Conservation (phyloP, 2,113 vertebrate genomes). For the Drymodes brunneopygia region DNA sequence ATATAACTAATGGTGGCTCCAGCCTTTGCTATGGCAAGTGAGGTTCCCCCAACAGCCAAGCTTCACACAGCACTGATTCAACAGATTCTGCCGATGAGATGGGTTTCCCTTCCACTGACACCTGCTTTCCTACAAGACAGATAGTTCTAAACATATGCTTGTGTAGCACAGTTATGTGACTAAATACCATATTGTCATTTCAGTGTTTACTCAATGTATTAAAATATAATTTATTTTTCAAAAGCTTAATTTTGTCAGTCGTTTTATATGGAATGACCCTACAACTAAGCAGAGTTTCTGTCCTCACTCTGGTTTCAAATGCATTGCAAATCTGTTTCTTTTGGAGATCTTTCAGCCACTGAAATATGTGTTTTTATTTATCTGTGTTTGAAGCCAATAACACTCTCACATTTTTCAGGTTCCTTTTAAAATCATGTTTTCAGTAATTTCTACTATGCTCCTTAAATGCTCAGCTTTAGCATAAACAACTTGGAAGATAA, state of each 20-base stretch:
- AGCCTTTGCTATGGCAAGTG: constrained; percentile 79
- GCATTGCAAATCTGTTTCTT: too few species aligned
- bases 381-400: too few species aligned
- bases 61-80: constrained; percentile 72
- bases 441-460: too few species aligned
- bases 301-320: too few species aligned
- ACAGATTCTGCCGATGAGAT: constrained; percentile 64
- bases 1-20: constrained; percentile 54
- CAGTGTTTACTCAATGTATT: not conserved
- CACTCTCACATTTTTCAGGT: too few species aligned
- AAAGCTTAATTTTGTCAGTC: not conserved
- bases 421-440: too few species aligned
- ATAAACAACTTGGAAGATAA: too few species aligned
- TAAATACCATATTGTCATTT: not conserved
- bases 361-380: too few species aligned
- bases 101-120: constrained; percentile 42
- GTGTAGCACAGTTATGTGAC: not conserved
- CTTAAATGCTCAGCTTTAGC: too few species aligned
- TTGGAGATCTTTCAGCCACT: too few species aligned
- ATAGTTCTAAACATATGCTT: not conserved
- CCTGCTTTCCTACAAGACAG: constrained; percentile 73
- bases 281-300: too few species aligned
- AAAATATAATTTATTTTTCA: not conserved
- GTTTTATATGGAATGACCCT: not conserved
- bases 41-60: constrained; percentile 76